phyloP scores from a whole-genome alignment of 2,797 vertebrate genomes.

The Cirrhinus mrigala region DNA sequence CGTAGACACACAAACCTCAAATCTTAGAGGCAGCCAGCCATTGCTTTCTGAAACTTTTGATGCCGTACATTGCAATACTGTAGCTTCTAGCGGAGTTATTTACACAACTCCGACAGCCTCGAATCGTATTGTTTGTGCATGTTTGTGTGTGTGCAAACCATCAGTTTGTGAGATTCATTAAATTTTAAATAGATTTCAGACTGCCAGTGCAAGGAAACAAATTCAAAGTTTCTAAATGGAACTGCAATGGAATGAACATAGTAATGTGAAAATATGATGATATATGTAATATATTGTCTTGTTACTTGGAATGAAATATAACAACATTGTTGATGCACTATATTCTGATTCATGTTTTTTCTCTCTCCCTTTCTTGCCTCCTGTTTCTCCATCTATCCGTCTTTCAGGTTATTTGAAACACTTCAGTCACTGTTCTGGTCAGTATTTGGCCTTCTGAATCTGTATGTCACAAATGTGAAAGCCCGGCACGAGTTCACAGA shows the following conservation, averaged over 20 bases:
- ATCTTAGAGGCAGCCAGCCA: neutral
- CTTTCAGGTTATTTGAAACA: constrained; percentile 91
- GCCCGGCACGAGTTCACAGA: constrained; percentile 96
- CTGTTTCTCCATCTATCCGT: neutral
- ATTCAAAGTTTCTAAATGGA: neutral
- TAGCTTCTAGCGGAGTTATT: constrained; percentile 2
- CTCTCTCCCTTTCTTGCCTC: neutral
- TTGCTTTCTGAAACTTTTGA: neutral
- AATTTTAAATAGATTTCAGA: constrained; percentile 9
- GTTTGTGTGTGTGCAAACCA: constrained; percentile 9
- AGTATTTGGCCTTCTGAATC: constrained; percentile 91
- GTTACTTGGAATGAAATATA: neutral
- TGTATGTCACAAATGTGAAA: constrained; percentile 95
- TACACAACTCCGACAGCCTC: neutral
- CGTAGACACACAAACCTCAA: neutral
- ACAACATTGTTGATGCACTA: neutral
- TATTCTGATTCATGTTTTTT: neutral
- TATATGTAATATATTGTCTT: neutral
- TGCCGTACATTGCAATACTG: neutral
- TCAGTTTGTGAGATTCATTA: constrained; percentile 21
- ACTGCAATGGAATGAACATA: neutral
- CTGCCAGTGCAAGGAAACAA: neutral
- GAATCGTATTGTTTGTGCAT: neutral
- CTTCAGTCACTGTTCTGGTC: constrained; percentile 98
- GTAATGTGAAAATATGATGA: neutral